A percentile compares a stretch with the other conserved stretches of the same genome.
phyloP scores from a whole-genome alignment of 2,797 vertebrate species.

The Pogonophryne albipinna region DNA sequence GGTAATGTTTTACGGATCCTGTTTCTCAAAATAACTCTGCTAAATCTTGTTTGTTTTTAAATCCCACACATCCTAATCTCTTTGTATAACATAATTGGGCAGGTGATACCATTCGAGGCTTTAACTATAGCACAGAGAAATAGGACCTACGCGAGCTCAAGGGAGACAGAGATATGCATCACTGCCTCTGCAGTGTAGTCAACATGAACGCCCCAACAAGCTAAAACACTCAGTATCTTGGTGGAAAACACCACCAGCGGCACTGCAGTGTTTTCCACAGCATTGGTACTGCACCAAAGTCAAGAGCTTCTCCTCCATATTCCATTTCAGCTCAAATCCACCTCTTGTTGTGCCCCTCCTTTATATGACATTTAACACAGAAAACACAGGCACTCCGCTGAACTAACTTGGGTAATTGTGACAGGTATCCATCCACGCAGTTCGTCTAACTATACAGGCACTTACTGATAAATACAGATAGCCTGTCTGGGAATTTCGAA shows the following conservation, averaged over 20 bases:
- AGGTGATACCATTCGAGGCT: constrained; percentile 2
- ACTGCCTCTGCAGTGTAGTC: constrained; percentile 80
- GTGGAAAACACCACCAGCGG: constrained; percentile 83
- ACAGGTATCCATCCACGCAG: constrained; percentile 29
- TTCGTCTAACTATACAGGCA: constrained; percentile 16
- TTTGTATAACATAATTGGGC: neutral
- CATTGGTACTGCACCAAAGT: constrained; percentile 85
- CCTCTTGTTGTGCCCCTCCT: constrained; percentile 22
- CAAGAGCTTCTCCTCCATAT: constrained; percentile 68
- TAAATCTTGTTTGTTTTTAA: constrained; percentile 11
- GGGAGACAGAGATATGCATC: constrained; percentile 71
- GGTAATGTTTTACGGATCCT: neutral
- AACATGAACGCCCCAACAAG: constrained; percentile 81
- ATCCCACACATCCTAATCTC: constrained; percentile 11
- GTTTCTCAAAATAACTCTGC: neutral
- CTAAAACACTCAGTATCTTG: constrained; percentile 73
- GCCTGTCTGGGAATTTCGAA: constrained; percentile 14
- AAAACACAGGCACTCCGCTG: constrained; percentile 23
- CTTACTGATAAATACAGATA: constrained; percentile 23
- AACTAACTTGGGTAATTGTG: constrained; percentile 24
- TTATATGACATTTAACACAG: constrained; percentile 28
- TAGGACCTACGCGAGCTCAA: constrained; percentile 48
- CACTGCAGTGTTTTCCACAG: constrained; percentile 86
- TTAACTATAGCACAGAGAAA: constrained; percentile 49
- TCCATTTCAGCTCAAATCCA: constrained; percentile 53